Conservation (phyloP, 2,888 invertebrate genomes). For the Deilephila elpenor region DNA sequence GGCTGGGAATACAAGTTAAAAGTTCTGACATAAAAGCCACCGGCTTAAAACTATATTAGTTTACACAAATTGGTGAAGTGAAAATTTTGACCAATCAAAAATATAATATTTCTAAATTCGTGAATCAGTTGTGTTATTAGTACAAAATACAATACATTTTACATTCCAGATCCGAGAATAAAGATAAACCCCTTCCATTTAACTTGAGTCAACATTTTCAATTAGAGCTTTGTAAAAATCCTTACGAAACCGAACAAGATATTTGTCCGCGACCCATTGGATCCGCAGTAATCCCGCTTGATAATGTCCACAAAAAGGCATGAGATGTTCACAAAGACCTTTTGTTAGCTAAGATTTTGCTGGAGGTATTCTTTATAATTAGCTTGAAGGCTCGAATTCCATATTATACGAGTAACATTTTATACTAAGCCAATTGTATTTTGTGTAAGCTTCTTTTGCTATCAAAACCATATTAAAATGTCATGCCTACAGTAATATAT, state of each 20-base stretch:
- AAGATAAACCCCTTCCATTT: constrained; percentile 26
- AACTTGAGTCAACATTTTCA: constrained; percentile 36
- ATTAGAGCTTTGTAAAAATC: constrained; percentile 44
- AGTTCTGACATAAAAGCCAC: no score
- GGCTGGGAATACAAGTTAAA: no score
- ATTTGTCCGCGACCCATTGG: constrained; percentile 42
- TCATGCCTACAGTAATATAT: not conserved
- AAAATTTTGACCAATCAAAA: no score
- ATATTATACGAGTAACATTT: not conserved
- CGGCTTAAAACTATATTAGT: no score
- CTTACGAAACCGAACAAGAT: constrained; percentile 42
- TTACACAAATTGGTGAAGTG: no score
- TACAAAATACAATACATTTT: constrained; percentile 32
- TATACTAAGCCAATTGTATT: not conserved
- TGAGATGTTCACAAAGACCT: constrained; percentile 37
- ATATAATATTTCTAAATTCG: no score
- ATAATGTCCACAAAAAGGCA: constrained; percentile 44
- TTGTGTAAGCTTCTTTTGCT: not conserved
- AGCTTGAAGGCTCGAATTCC: constrained; percentile 12
- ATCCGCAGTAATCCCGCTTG: constrained; percentile 45
- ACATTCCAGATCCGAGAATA: constrained; percentile 14
- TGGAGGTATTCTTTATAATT: constrained; percentile 35
- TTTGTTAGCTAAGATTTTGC: constrained; percentile 39
- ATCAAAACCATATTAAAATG: not conserved
- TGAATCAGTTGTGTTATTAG: not conserved